Conservation (phyloP, 2,888 invertebrate genomes). For the Cheilosia impressa region DNA sequence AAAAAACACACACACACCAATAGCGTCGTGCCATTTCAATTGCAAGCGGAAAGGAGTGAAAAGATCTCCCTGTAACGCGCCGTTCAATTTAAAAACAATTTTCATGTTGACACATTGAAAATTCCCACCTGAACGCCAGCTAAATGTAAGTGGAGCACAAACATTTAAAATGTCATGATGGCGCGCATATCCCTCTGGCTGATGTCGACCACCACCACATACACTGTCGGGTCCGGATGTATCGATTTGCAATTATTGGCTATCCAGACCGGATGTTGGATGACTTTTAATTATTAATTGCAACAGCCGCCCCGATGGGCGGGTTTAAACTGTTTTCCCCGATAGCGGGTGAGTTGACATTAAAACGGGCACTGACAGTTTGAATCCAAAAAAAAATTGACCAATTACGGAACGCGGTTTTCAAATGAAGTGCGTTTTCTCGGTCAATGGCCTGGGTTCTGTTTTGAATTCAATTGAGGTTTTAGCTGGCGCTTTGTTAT, state of each 20-base stretch:
- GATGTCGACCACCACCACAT: too few relatives aligned
- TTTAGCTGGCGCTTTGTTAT: too few relatives aligned
- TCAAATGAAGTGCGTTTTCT: background rate
- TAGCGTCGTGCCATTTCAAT: background rate
- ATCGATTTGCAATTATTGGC: slow-evolving; percentile 32
- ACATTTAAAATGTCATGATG: slow-evolving; percentile 10
- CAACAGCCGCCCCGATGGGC: background rate
- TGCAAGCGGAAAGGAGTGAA: background rate
- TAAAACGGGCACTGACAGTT: slow-evolving; percentile 26
- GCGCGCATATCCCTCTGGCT: background rate
- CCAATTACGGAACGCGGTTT: slow-evolving; percentile 5
- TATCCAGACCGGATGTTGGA: slow-evolving; percentile 4
- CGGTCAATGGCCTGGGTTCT: background rate
- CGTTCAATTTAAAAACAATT: slow-evolving; percentile 40
- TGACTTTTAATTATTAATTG: slow-evolving; percentile 25
- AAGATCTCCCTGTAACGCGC: background rate
- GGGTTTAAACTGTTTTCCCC: background rate
- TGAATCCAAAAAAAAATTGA: slow-evolving; percentile 24
- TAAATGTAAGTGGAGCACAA: slow-evolving; percentile 10
- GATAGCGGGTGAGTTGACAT: slow-evolving; percentile 18
- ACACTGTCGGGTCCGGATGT: background rate
- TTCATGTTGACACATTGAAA: slow-evolving; percentile 47
- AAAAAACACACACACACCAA: too few relatives aligned
- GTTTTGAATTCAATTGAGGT: too few relatives aligned
- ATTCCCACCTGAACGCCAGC: slow-evolving; percentile 28